phyloP scores from a whole-genome alignment of 2,888 invertebrate species.

The Dasypogon diadema region DNA sequence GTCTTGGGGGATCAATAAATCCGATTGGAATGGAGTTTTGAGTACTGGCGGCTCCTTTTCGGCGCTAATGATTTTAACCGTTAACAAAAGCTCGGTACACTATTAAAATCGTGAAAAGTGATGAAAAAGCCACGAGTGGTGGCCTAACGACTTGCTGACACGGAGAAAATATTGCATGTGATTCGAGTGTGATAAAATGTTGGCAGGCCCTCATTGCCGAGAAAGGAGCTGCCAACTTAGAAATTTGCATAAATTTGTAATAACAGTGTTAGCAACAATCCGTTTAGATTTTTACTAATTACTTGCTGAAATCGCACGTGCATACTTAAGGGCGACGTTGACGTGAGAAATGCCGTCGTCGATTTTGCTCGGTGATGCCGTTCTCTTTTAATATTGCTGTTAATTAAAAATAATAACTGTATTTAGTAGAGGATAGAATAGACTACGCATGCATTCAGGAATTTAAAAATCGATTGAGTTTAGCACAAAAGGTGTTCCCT shows the following conservation, averaged over 20 bases:
- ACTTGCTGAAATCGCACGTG: background rate
- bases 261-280: constrained; percentile 12
- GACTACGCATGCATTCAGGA: too few species aligned
- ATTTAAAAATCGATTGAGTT: too few species aligned
- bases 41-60: background rate
- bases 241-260: constrained; percentile 33
- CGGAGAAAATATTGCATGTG: constrained; percentile 26
- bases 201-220: background rate
- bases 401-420: too few species aligned
- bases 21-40: background rate
- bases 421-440: too few species aligned
- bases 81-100: too few species aligned
- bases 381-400: too few species aligned
- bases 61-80: too few species aligned
- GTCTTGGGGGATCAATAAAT: constrained; percentile 21
- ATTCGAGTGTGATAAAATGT: background rate
- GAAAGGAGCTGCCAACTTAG: background rate
- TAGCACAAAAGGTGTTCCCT: too few species aligned
- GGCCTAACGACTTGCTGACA: constrained; percentile 26
- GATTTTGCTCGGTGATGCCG: too few species aligned
- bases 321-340: constrained; percentile 2
- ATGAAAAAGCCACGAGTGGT: background rate
- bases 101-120: background rate
- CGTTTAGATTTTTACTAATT: constrained; percentile 21
- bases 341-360: constrained; percentile 4